Evolutionary conservation across 2,113 vertebrate species (phyloP).

Genomic region (Cottus gobio): DNA sequence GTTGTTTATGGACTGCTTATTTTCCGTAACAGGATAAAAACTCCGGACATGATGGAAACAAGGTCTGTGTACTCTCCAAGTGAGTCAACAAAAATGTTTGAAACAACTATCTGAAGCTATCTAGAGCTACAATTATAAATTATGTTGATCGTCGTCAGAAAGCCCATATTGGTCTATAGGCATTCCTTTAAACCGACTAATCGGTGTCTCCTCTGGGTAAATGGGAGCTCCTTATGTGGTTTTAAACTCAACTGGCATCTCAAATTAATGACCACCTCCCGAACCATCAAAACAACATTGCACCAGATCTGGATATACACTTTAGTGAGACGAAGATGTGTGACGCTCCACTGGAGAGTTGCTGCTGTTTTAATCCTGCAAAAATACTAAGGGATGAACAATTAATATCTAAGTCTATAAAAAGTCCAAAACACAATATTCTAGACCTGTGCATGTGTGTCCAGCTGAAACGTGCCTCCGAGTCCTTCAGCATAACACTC

Average conservation of each 20-base stretch:
- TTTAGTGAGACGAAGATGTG: constrained; percentile 42
- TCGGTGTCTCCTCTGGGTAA: constrained; percentile 26
- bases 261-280: constrained; percentile 60
- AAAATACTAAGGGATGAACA: neutral
- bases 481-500: constrained; percentile 38
- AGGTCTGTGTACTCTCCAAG: neutral
- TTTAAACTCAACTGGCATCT: constrained; percentile 50
- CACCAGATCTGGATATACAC: constrained; percentile 37
- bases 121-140: constrained; percentile 10
- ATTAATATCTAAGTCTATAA: neutral
- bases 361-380: constrained; percentile 9
- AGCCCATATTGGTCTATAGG: neutral
- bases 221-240: constrained; percentile 51
- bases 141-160: constrained; percentile 22
- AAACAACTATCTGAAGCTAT: constrained; percentile 23
- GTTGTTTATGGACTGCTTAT: constrained; percentile 16
- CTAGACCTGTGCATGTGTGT: constrained; percentile 2
- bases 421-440: constrained; percentile 6
- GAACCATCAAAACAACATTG: constrained; percentile 58
- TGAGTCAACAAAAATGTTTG: neutral
- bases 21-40: constrained; percentile 9
- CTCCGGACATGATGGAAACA: neutral
- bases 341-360: constrained; percentile 5
- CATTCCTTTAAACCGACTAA: constrained; percentile 38
- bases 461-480: constrained; percentile 39